These are phyloP conservation scores for Poecilia latipinna DNA, from an alignment of 2,113 vertebrate genomes.

Conservation along the genomic window DNA sequence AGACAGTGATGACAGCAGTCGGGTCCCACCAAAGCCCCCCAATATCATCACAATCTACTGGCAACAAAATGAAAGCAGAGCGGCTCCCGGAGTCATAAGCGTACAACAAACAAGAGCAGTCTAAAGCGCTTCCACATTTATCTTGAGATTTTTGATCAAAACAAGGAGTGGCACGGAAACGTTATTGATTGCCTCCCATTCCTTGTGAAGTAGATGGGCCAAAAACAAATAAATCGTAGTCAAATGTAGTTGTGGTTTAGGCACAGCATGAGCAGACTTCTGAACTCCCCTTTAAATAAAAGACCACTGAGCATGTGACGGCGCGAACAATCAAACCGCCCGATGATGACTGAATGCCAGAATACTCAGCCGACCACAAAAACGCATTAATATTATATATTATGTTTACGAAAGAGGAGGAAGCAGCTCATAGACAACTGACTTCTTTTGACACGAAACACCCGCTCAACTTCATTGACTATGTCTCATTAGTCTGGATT, in stretches of 20 bases:
- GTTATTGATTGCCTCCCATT: slow-evolving; percentile 53
- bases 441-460: slow-evolving; percentile 53
- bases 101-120: slow-evolving; percentile 28
- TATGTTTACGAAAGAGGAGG: slow-evolving; percentile 41
- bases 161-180: slow-evolving; percentile 60
- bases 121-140: slow-evolving; percentile 47
- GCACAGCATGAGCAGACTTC: slow-evolving; percentile 70
- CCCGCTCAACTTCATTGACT: slow-evolving; percentile 38
- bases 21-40: slow-evolving; percentile 25
- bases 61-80: slow-evolving; percentile 17
- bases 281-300: slow-evolving; percentile 75
- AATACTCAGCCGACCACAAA: slow-evolving; percentile 50
- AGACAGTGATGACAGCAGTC: slow-evolving; percentile 47
- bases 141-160: slow-evolving; percentile 50
- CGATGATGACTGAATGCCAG: slow-evolving; percentile 55
- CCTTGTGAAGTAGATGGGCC: slow-evolving; percentile 52
- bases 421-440: slow-evolving; percentile 34
- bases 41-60: slow-evolving; percentile 33
- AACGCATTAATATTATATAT: slow-evolving; percentile 27
- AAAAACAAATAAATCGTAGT: slow-evolving; percentile 74
- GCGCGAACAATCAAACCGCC: slow-evolving; percentile 62
- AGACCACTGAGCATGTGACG: slow-evolving; percentile 71
- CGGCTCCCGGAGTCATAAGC: slow-evolving; percentile 20
- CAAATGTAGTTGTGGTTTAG: slow-evolving; percentile 64
- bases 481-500: slow-evolving; percentile 62